Percentiles rank a stretch among this genome's conserved stretches.
Evolutionary conservation across 2,113 vertebrate genomes (phyloP).

Genomic region (Eclectus roratus): DNA sequence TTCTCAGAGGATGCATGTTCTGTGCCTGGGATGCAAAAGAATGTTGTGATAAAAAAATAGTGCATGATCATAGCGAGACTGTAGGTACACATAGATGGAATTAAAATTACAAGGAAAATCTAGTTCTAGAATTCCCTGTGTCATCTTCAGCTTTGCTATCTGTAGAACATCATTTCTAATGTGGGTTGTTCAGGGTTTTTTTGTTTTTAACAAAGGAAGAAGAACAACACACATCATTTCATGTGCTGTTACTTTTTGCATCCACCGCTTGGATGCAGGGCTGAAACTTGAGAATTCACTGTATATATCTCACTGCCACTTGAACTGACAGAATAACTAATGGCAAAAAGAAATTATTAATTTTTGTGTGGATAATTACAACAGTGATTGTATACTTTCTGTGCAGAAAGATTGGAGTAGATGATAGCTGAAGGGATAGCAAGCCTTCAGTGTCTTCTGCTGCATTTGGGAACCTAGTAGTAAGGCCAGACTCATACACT

Average conservation of each 20-base stretch:
- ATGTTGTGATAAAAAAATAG: background rate
- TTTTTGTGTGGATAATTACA: background rate
- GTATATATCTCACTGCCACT: background rate
- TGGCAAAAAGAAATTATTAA: background rate
- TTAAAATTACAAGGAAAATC: background rate
- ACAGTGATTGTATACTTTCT: fast-evolving
- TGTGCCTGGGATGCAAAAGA: background rate
- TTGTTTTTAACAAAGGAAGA: background rate
- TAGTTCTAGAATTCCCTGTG: background rate
- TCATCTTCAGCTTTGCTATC: background rate
- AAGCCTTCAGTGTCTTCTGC: background rate
- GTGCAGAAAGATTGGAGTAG: background rate
- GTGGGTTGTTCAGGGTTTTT: background rate
- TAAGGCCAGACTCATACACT: background rate
- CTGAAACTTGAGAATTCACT: background rate
- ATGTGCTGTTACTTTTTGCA: background rate
- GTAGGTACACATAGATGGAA: background rate
- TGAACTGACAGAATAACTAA: background rate
- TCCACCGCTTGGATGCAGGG: background rate
- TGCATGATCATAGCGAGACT: background rate
- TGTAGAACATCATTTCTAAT: background rate
- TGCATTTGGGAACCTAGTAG: background rate
- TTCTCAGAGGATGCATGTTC: background rate
- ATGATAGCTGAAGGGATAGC: background rate
- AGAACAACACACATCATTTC: background rate